These are phyloP conservation scores for Pelmatolapia mariae DNA, from an alignment of 2,113 vertebrate genomes.

Conservation along the genomic window DNA sequence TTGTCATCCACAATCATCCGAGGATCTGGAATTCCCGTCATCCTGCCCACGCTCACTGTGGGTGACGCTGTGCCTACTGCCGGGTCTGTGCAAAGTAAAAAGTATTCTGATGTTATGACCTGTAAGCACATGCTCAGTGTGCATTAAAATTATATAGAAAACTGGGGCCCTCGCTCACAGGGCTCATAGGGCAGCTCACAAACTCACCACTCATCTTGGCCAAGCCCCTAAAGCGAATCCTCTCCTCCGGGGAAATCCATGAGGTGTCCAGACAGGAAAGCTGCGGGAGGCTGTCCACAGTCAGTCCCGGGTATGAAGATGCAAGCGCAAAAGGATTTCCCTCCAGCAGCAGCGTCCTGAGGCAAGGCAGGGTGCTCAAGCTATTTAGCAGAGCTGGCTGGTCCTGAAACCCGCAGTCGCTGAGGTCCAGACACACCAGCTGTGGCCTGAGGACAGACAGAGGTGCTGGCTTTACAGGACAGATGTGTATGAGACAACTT, in stretches of 20 bases:
- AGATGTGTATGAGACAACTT: neutral
- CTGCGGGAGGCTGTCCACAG: slow-evolving; percentile 73
- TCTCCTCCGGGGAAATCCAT: slow-evolving; percentile 67
- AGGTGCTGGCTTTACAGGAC: neutral
- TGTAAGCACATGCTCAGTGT: neutral
- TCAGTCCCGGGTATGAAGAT: slow-evolving; percentile 77
- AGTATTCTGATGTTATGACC: neutral
- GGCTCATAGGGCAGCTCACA: neutral
- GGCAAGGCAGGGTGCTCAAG: slow-evolving; percentile 60
- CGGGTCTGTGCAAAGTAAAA: slow-evolving; percentile 55
- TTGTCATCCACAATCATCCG: neutral
- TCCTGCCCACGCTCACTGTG: slow-evolving; percentile 68
- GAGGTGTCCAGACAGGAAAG: slow-evolving; percentile 74
- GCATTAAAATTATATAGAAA: neutral
- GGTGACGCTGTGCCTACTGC: slow-evolving; percentile 39
- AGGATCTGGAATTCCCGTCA: slow-evolving; percentile 70
- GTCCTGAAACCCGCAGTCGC: slow-evolving; percentile 76
- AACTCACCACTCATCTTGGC: slow-evolving; percentile 67
- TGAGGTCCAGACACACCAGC: slow-evolving; percentile 84
- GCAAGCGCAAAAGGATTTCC: slow-evolving; percentile 81
- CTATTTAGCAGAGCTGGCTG: slow-evolving; percentile 63
- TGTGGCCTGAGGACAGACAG: slow-evolving; percentile 73
- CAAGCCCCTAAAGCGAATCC: slow-evolving; percentile 66
- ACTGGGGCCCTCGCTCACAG: neutral
- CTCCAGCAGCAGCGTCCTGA: slow-evolving; percentile 75